Evolutionary conservation across 2,888 invertebrate species (phyloP).

Genomic region (Polymixis flavicincta): DNA sequence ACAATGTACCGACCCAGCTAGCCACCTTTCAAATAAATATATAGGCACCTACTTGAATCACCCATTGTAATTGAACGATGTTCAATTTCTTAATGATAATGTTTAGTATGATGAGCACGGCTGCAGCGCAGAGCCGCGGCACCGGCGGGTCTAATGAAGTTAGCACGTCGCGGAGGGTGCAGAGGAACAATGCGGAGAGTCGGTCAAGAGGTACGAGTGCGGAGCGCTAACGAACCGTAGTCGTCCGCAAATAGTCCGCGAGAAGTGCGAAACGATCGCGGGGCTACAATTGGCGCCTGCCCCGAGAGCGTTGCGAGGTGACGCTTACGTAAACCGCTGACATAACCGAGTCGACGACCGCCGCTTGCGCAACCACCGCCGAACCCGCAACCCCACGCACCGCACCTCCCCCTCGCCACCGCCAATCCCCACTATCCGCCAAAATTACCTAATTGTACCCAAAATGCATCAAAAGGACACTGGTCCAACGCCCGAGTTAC

Average conservation of each 20-base stretch:
- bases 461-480: conserved; percentile 89
- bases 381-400: conserved; percentile 88
- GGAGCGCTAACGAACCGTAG: conserved; percentile 82
- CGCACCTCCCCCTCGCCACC: conserved; percentile 78
- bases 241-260: conserved; percentile 85
- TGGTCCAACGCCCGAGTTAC: conserved; percentile 84
- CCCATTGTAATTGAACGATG: conserved; percentile 57
- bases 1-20: conserved; percentile 70
- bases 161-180: conserved; percentile 72
- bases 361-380: conserved; percentile 87
- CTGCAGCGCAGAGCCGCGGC: conserved; percentile 26
- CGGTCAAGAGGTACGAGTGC: conserved; percentile 72
- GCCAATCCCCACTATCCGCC: conserved; percentile 76
- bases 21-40: conserved; percentile 64
- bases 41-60: conserved; percentile 48
- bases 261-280: conserved; percentile 87
- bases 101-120: conserved; percentile 34
- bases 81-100: conserved; percentile 46
- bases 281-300: conserved; percentile 84
- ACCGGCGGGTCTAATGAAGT: conserved; percentile 67
- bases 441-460: conserved; percentile 88
- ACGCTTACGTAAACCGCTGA: conserved; percentile 89
- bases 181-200: conserved; percentile 73
- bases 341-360: conserved; percentile 91
- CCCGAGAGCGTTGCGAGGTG: conserved; percentile 88